Evolutionary conservation across 30 jellyfish, hydroid and myxozoan genomes (phyloP), one percentile per base, ranked within the genome.

Genomic region (Calvadosia cruxmelitensis): DNA sequence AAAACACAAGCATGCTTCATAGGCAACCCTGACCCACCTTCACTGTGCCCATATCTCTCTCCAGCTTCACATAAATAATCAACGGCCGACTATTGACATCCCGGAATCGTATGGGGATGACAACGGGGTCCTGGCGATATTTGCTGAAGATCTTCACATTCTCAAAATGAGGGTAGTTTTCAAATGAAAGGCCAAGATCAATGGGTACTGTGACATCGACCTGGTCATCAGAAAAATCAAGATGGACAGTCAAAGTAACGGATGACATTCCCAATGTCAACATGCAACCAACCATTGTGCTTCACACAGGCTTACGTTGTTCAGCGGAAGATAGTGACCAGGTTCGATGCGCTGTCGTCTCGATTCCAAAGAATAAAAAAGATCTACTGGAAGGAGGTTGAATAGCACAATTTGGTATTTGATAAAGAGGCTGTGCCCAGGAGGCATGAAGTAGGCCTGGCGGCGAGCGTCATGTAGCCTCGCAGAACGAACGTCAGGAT

Each of bases 111-210:
- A 85, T 64, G 25, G 95, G 95, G 26, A 77, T 62, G 20, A 76
- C 65, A 2, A 82, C 88, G 0, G 84, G 86, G 53, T 82, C 94
- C 23, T 53, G 33, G 15, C 88, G 73, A 73, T 73, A 73, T 33
- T 82, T 77, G 7, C 84, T 73, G 13, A 93, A 78, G 25, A 91
- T 78, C 32, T 85, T 69, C 28, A 80, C 84, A 49, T 69, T 63
- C 29, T 91, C 93, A 35, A 73, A 78, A 24, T 72, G 69, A 3
- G 94, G 83, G 69, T 83, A 91, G 76, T 92, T 82, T 62, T 91
- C 99, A 64, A 82, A 91, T 23, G 99, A 75, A 52, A 91, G 81
- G 27, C 92, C 95, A 52, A 91, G 66, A 27, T 91, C 99, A 62
- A 82, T 68, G 0, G 83, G 66, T 49, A 68, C 49, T 49, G 72